These are phyloP conservation scores for Cyclura pinguis DNA, from an alignment of 2,797 vertebrate species.

Conservation along the genomic window DNA sequence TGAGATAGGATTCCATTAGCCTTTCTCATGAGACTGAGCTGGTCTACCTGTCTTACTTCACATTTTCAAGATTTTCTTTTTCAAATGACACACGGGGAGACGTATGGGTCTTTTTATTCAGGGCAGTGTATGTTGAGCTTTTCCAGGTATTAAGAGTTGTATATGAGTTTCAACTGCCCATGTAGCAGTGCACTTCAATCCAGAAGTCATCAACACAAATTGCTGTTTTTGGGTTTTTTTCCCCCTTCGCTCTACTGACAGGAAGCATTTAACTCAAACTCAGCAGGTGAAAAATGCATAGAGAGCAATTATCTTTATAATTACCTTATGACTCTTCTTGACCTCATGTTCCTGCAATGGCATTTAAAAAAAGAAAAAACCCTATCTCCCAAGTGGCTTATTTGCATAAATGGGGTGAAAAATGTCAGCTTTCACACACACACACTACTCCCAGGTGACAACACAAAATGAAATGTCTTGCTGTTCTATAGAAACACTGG, in stretches of 20 bases:
- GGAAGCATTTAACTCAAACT: conserved; percentile 64
- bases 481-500: neutral
- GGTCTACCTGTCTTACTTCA: neutral
- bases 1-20: neutral
- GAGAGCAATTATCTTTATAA: conserved; percentile 70
- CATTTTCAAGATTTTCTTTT: neutral
- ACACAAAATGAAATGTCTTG: neutral
- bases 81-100: neutral
- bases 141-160: neutral
- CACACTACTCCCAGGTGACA: neutral
- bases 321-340: conserved; percentile 60
- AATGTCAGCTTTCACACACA: neutral
- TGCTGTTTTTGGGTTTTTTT: conserved; percentile 35
- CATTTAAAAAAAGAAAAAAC: neutral
- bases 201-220: conserved; percentile 39
- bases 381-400: conserved; percentile 46
- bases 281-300: conserved; percentile 65
- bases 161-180: neutral
- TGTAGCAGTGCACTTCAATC: neutral
- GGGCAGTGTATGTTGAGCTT: neutral
- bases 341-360: conserved; percentile 44
- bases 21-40: neutral
- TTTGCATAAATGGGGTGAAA: conserved; percentile 53
- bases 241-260: conserved; percentile 41
- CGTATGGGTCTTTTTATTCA: neutral